Evolutionary conservation across 2,797 vertebrate genomes (phyloP), one percentile per base, ranked within the genome.

Genomic region (Coluber constrictor): DNA sequence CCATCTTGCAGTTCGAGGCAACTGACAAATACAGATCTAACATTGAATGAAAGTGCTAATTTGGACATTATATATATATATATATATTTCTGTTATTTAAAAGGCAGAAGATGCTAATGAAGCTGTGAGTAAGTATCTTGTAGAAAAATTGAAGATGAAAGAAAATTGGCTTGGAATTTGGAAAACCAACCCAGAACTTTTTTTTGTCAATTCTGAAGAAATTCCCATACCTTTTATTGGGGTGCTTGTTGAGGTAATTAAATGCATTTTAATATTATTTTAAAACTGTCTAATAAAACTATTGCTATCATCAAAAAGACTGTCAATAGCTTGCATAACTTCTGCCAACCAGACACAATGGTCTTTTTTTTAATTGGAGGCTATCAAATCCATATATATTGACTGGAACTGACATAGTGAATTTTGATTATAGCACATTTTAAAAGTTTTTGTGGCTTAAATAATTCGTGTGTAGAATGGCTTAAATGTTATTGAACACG

Each of bases 81-180:
- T 27, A 61, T 61, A 61, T 29, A 32, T 92, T 70, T 79, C 15
- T 94, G 29, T 43, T 59, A 47, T 87, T 61, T 89, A 32, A 89
- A 94, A 97, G 97, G 96, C 96, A 91, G 96, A 97, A 92, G 95
- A 96, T 92, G 97, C 95, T 90, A 96, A 96, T 57, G 70, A 96
- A n/a, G 95, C 95, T 23, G 94, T 95, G 93, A 95, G 92, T 66
- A 95, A 96, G 87, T 97, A 96, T 16, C 92, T 97, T 20, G 93
- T 94, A 57, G 96, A 96, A 92, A 96, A 97, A 91, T n/a, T 95
- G 88, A 96, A 95, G 70, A n/a, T 88, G 29, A 97, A 96, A 92
- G 97, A 95, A 86, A 96, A 92, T 88, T 97, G 96, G 96, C 93
- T 97, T 91, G 96, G 97, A 57, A 94, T 98, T 54, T 97, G 97